Base-by-base conservation (phyloP, 92 coral and sea anemone genomes). In the Phenganax stokvisi region DNA sequence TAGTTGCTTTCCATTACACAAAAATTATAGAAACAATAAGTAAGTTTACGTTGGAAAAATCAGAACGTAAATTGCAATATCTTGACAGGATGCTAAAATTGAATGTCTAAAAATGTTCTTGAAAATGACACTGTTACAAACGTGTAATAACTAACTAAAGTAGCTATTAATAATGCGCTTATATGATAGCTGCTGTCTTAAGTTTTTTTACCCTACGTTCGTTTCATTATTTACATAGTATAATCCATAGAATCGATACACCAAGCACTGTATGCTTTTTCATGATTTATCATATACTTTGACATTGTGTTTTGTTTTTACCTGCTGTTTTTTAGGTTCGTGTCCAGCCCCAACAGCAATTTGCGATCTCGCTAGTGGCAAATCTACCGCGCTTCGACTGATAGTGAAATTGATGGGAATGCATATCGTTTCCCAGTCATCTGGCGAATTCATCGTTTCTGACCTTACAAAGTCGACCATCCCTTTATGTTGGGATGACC, bases 341-440 rank as follows among this genome's bases (percentile, higher is more conserved):
- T 77, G 81, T 37, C 71, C 71, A 0, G 58, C 62, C 28, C 81
- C 81, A 3, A 37, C 71, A 20, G 81, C 71, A 56, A 61, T 77
- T 11, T 71, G 81, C 15, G 71, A 30, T 29, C 29, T 57, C 10
- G 52, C 71, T 12, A 56, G 81, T 51, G 81, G 81, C 12, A 77
- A 77, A 47, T 77, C 71, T 7, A 77, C 81, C 0, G 81, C 57
- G 2, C 10, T 77, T 16, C 13, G 58, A 11, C 27, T 77, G 13
- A 59, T 77, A 3, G 51, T 13, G 54, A 59, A 61, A 10, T n/a
- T 77, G 13, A 77, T 77, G 71, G 81, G 81, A 6, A 77, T 77
- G 81, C 71, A 77, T 28, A 77, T 77, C 47, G 58, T 77, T 60
- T 77, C 81, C 51, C 81, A 59, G 58, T 77, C 71, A 61, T 77